Evolutionary conservation across 2,113 vertebrate genomes (phyloP), one percentile per base, ranked within the genome.

Genomic region (Lycocorax pyrrhopterus): DNA sequence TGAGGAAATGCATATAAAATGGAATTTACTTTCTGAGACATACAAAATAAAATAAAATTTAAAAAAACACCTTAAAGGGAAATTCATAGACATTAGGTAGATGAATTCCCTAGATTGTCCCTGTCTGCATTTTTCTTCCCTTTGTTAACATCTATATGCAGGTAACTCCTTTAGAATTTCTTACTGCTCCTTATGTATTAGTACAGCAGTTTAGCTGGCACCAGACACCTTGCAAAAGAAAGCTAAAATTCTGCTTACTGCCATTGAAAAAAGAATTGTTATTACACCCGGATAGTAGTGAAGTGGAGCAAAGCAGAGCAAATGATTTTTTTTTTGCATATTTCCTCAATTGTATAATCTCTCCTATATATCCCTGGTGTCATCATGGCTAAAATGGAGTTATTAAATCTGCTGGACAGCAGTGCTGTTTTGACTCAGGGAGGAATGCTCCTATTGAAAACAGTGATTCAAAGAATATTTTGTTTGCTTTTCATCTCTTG

Each of bases 91-190:
- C 12, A 71, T 66, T 2, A 67, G 26, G 12, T 78, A 59, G 62
- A 33, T 21, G 1, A 67, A 59, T 91, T 90, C 14, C 27, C 13
- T 91, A 27, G 84, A 63, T 59, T 15, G 2, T 69, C 32, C 55
- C 0, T 0, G 3, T 63, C 39, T 56, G 35, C 13, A 25, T 63
- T 89, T 90, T 73, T 26, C 27, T 89, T 73, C 35, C 9, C 2
- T 84, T 88, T 81, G 14, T 84, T 81, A 25, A 25, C 2, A 0
- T 51, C 14, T 72, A 11, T 15, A 27, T 67, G 62, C 14, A 59
- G 30, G 18, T 51, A 55, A 59, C 15, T 86, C 68, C 49, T 20
- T 64, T 68, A 47, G 71, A 56, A 72, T 67, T 85, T 74, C 30
- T 53, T 56, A 47, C 16, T 83, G 14, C 26, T 85, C 18, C 35